A percentile compares a stretch with the other conserved stretches of the same genome.
Evolutionary conservation across 2,797 vertebrate genomes (phyloP).

Genomic region (Amazona finschi): DNA sequence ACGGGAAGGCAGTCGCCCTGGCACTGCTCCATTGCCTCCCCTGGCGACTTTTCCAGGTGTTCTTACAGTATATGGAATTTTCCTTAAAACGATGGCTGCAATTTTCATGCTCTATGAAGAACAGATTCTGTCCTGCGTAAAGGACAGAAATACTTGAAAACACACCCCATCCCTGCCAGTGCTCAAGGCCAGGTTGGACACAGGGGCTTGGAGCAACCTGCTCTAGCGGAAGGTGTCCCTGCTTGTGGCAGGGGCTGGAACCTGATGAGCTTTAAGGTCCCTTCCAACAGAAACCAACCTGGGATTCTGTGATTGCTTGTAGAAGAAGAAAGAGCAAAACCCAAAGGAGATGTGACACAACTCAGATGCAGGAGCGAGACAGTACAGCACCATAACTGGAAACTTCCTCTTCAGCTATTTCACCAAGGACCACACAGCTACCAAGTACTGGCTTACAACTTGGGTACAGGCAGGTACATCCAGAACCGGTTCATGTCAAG

Average conservation of each 20-base stretch:
- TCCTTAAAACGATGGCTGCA: not conserved
- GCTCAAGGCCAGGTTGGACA: not conserved
- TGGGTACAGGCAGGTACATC: not conserved
- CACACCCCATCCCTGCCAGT: not conserved
- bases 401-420: not conserved
- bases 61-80: not conserved
- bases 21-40: not conserved
- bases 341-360: not conserved
- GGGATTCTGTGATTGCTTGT: not conserved
- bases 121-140: not conserved
- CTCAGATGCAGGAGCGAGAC: fast-evolving
- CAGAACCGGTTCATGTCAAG: not conserved
- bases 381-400: fast-evolving
- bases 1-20: not conserved
- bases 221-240: not conserved
- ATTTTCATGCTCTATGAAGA: not conserved
- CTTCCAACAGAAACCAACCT: not conserved
- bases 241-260: not conserved
- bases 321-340: not conserved
- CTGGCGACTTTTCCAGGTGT: not conserved
- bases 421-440: not conserved
- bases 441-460: not conserved
- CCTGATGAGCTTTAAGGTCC: not conserved
- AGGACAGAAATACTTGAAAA: not conserved
- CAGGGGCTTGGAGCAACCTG: not conserved